Base-by-base conservation (phyloP, 2,113 vertebrate genomes). In the Tricholaema leucomelas region DNA sequence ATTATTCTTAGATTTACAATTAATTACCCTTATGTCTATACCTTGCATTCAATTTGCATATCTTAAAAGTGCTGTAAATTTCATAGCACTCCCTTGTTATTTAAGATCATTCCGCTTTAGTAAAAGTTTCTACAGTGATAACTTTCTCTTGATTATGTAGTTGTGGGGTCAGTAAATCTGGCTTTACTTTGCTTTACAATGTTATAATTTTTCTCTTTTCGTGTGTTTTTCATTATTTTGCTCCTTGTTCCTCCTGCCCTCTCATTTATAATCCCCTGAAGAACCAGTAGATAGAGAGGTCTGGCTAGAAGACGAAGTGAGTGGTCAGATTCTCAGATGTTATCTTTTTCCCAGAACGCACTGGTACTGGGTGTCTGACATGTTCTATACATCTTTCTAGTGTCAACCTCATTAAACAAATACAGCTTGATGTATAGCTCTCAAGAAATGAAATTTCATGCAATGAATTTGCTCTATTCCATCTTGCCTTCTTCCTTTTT, bases 1-100 rank as follows among this genome's bases (percentile, higher is more conserved):
- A 99, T 99, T 99, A 99, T 99, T 98, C 98, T 98, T 98, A 97
- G 98, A 99, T 98, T 99, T 99, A 99, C 98, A 99, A 99, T 99
- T 99, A 99, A 99, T 99, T 99, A 99, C 98, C 98, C 98, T 98
- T 98, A 98, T 97, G 98, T 98, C 98, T 98, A 98, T 98, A 98
- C 98, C 98, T 98, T 98, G 98, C 98, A 98, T 99, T 98, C 96
- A 97, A 99, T 99, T 99, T 99, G 98, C 98, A 99, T 99, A 99
- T 98, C 98, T 98, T 98, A 98, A 98, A 98, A 98, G 98, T 98
- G 98, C 97, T 97, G 96, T 98, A 98, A 98, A 98, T 98, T 98
- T 97, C 97, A 93, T 97, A 97, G 97, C 95, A 94, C 97, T 97
- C 97, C 97, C 98, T 97, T 98, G 98, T 98, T 99, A 98, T 98